Evolutionary conservation across 2,888 invertebrate genomes (phyloP).

Genomic region (Lasioglossum oenotherae): DNA sequence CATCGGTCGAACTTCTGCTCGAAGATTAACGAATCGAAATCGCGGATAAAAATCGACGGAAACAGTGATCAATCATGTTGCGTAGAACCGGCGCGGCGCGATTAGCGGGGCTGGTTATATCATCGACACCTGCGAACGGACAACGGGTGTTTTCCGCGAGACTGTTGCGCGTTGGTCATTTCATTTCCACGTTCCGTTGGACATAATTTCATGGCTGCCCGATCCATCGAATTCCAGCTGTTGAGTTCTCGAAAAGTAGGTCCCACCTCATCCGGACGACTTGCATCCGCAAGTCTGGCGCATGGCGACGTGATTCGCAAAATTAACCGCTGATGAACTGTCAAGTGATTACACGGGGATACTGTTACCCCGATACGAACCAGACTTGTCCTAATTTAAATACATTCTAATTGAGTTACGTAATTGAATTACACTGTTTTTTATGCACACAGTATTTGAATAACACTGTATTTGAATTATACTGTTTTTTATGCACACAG

Average conservation of each 20-base stretch:
- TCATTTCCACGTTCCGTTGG: conserved; percentile 11
- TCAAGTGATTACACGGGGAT: conserved; percentile 57
- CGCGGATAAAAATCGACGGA: neutral
- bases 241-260: conserved; percentile 38
- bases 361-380: conserved; percentile 57
- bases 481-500: too few relatives aligned
- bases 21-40: conserved; percentile 8
- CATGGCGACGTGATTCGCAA: conserved; percentile 48
- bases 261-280: conserved; percentile 37
- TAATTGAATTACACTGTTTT: too few relatives aligned
- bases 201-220: neutral
- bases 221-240: conserved; percentile 23
- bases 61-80: conserved; percentile 6
- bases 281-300: conserved; percentile 16
- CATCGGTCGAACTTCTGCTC: conserved; percentile 12
- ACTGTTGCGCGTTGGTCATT: neutral
- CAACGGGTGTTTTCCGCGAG: neutral
- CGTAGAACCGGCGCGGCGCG: neutral
- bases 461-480: too few relatives aligned
- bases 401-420: too few relatives aligned
- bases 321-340: conserved; percentile 61
- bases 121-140: conserved; percentile 4
- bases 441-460: too few relatives aligned
- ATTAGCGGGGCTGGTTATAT: conserved; percentile 2
- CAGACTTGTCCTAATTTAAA: too few relatives aligned